Base-by-base conservation (phyloP, 2,888 invertebrate genomes). In the Xestia xanthographa region DNA sequence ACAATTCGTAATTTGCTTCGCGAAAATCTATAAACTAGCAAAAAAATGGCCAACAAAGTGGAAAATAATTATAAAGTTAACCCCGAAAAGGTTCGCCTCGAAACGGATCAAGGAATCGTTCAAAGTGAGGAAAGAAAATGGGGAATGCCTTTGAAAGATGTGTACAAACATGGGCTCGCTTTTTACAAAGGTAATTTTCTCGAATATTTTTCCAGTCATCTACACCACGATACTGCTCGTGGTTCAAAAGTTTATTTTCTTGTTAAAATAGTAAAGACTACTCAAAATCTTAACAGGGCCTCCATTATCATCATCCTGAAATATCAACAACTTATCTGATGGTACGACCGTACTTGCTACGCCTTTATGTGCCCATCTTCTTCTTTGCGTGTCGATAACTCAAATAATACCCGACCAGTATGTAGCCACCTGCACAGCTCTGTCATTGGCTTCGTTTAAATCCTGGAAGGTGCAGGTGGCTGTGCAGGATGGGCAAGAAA, bases 141-240 rank as follows among this genome's bases (percentile, higher is more conserved):
- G 97, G 97, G 98, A 68, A 96, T 98, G 90, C 97, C 98, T 65
- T 92, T 98, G 78, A 97, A 97, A 90, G 98, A 99, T 90, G 97
- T 99, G 70, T 99, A 99, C 95, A 98, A 98, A 96, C 97, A 99
- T 90, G 99, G 99, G 48, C 96, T 99, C 79, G 97, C 97, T 91
- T 99, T 99, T 96, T 99, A 99, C 93, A 99, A 99, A 98, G 99
- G 99, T 99, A 97, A 74, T 77, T 86, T 75, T 72, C 89, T n/a
- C 53, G n/a, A 73, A 62, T 66, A 43, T 79, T 72, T 65, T 60
- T 29, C 43, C 26, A 70, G 11, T 22, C 22, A 56, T 56, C 5
- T 50, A 66, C 0, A 58, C 20, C 26, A 14, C 14, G 29, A 6
- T n/a, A 66, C 6, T 50, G 12, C 43, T 58, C 5, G 50, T 34